Conservation (phyloP, 2,888 invertebrate genomes). For the Apocheima hispidaria region DNA sequence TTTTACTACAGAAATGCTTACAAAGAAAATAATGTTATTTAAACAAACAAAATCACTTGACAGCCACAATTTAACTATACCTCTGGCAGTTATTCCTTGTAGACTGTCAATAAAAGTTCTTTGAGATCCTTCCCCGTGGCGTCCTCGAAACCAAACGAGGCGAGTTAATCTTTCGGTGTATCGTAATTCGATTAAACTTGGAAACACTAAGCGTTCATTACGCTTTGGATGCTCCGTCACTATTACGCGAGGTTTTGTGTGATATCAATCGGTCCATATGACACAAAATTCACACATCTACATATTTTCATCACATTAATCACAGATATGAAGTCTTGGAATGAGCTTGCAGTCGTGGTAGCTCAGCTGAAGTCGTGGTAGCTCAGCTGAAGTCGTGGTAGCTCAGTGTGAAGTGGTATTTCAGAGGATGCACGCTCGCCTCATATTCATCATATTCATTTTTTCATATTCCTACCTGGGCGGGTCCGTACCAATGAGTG, state of each 20-base stretch:
- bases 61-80: conserved; percentile 8
- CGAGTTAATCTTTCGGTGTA: conserved; percentile 56
- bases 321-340: too few species aligned
- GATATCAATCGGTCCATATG: background rate
- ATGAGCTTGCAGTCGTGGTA: too few species aligned
- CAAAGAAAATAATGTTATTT: background rate
- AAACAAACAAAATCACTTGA: background rate
- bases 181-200: conserved; percentile 73
- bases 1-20: too few species aligned
- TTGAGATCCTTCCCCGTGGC: conserved; percentile 10
- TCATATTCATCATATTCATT: too few species aligned
- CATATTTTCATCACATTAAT: background rate
- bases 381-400: too few species aligned
- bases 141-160: conserved; percentile 51
- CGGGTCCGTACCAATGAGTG: too few species aligned
- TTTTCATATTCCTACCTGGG: too few species aligned
- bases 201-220: conserved; percentile 65
- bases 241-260: conserved; percentile 46
- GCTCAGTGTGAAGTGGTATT: too few species aligned
- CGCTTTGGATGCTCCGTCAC: conserved; percentile 51
- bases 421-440: too few species aligned
- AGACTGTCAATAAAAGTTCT: conserved; percentile 21
- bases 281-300: too few species aligned
- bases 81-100: background rate
- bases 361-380: too few species aligned